phyloP scores from a whole-genome alignment of 2,113 vertebrate genomes.

The Aleadryas rufinucha region DNA sequence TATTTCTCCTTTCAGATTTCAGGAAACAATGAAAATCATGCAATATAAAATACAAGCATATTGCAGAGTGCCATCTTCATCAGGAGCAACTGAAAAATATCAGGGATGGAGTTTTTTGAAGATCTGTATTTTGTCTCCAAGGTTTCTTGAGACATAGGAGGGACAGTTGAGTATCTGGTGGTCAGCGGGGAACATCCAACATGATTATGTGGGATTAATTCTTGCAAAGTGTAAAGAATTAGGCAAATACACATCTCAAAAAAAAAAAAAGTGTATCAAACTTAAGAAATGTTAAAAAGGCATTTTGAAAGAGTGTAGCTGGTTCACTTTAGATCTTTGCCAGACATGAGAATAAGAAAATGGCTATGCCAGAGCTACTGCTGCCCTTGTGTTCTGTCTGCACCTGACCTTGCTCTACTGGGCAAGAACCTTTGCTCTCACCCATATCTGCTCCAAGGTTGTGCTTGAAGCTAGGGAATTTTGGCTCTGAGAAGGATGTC shows the following conservation, averaged over 20 bases:
- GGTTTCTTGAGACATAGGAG: neutral
- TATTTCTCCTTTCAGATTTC: neutral
- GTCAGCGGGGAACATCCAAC: neutral
- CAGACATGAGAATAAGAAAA: neutral
- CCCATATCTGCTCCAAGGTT: neutral
- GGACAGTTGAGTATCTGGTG: neutral
- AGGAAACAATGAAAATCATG: neutral
- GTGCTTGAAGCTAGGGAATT: neutral
- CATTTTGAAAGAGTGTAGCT: neutral
- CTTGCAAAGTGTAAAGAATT: neutral
- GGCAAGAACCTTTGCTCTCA: neutral
- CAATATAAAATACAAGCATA: neutral
- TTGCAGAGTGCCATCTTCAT: neutral
- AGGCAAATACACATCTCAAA: neutral
- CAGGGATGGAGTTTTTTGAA: neutral
- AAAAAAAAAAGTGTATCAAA: neutral
- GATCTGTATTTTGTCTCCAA: neutral
- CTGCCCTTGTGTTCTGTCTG: neutral
- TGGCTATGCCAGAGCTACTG: neutral
- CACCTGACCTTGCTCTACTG: neutral
- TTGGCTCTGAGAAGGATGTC: neutral
- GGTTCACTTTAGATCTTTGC: neutral
- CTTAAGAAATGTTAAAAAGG: neutral
- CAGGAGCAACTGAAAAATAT: neutral
- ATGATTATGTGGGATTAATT: neutral